A percentile compares a stretch with the other conserved stretches of the same genome.
These are phyloP conservation scores for Chrysopa pallens DNA, from an alignment of 1,140 invertebrate genomes.

Conservation along the genomic window DNA sequence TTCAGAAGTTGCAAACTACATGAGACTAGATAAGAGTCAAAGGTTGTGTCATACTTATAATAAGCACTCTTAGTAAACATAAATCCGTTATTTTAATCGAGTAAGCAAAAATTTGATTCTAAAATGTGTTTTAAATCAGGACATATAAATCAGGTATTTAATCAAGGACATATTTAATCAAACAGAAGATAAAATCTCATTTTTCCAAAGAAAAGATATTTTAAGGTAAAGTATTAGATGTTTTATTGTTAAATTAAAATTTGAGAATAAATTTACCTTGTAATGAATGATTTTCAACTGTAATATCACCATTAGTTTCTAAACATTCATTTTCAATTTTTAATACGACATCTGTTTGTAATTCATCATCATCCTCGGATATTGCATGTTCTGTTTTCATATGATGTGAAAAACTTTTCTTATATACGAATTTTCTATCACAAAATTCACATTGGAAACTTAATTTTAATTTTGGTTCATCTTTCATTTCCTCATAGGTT, in stretches of 20 bases:
- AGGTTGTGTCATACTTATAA: too few relatives aligned
- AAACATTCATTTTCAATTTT: conserved; percentile 1
- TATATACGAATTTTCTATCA: conserved; percentile 22
- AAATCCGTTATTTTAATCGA: too few relatives aligned
- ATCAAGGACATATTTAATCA: too few relatives aligned
- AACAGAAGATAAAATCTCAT: too few relatives aligned
- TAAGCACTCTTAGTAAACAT: too few relatives aligned
- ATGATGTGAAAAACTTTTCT: conserved; percentile 21
- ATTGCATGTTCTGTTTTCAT: conserved; percentile 21
- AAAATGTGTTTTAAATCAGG: too few relatives aligned
- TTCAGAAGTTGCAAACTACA: too few relatives aligned
- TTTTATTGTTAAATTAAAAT: neutral
- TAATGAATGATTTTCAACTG: neutral
- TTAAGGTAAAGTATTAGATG: too few relatives aligned
- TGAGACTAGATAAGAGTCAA: too few relatives aligned
- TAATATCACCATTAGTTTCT: neutral
- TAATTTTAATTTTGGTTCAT: conserved; percentile 5
- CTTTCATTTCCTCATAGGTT: neutral
- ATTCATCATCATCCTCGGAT: conserved; percentile 13
- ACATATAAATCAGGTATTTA: too few relatives aligned
- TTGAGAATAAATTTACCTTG: conserved; percentile 1
- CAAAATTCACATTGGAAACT: conserved; percentile 22
- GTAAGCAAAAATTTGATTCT: too few relatives aligned
- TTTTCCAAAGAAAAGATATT: too few relatives aligned
- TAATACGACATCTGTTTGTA: conserved; percentile 7